These are phyloP conservation scores for Phalacrocorax carbo DNA, from an alignment of 2,113 vertebrate species.

Conservation along the genomic window DNA sequence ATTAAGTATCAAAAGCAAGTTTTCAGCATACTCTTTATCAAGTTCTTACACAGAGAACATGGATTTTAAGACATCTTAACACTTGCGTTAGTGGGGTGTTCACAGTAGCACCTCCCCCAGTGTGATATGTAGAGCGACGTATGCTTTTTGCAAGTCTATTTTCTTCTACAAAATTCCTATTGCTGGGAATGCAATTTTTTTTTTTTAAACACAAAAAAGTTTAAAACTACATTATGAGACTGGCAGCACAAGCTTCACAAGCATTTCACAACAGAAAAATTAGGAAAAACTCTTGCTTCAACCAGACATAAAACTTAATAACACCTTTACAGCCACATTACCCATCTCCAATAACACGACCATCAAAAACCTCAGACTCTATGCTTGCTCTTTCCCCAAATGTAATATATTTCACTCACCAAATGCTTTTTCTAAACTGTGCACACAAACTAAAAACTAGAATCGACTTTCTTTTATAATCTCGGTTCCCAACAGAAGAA, in stretches of 20 bases:
- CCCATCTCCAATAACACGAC: background rate
- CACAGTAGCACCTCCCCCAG: background rate
- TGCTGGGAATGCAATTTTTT: background rate
- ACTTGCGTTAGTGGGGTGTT: background rate
- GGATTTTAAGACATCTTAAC: background rate
- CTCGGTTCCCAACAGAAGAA: background rate
- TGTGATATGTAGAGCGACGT: background rate
- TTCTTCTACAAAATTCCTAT: background rate
- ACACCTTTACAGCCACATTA: background rate
- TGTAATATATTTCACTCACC: background rate
- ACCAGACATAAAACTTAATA: background rate
- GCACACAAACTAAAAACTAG: background rate
- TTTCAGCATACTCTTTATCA: background rate
- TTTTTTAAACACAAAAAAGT: background rate
- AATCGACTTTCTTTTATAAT: background rate
- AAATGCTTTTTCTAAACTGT: background rate
- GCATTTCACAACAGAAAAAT: background rate
- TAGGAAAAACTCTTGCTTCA: background rate
- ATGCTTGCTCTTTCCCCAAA: background rate
- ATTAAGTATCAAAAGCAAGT: background rate
- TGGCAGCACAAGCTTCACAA: background rate
- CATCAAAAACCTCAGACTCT: background rate
- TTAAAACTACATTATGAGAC: background rate
- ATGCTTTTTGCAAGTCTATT: background rate
- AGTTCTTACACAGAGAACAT: background rate